phyloP scores from a whole-genome alignment of 2,113 vertebrate genomes.

The Periophthalmodon schlosseri region DNA sequence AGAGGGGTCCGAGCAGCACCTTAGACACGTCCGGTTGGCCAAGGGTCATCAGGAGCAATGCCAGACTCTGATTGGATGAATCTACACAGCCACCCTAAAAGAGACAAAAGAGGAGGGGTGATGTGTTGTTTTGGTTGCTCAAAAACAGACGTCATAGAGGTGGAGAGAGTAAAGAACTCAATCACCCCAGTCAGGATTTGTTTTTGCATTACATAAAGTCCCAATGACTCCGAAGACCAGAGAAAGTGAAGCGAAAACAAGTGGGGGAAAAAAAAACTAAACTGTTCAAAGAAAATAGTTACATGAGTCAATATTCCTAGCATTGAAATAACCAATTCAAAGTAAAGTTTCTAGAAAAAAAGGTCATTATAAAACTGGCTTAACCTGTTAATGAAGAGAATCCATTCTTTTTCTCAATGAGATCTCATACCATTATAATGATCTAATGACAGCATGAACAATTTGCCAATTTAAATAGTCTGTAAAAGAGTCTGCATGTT shows the following conservation, averaged over 20 bases:
- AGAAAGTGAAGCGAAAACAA: background rate
- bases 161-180: constrained; percentile 29
- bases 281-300: constrained; percentile 5
- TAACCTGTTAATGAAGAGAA: background rate
- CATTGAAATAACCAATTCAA: background rate
- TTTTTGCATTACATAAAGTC: constrained; percentile 1
- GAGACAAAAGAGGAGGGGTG: constrained; percentile 1
- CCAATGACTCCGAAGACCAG: background rate
- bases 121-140: constrained; percentile 12
- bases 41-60: constrained; percentile 92
- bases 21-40: constrained; percentile 98
- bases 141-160: constrained; percentile 39
- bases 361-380: background rate
- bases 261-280: too few relatives aligned
- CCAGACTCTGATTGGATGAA: constrained; percentile 94
- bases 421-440: constrained; percentile 35
- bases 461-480: background rate
- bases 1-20: constrained; percentile 91
- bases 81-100: constrained; percentile 94
- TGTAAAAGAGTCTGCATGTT: background rate
- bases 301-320: background rate
- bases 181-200: background rate
- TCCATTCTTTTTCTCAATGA: constrained; percentile 20
- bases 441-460: background rate
- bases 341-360: background rate